Conservation (phyloP, 2,888 invertebrate species). For the Octonoba sinensis region DNA sequence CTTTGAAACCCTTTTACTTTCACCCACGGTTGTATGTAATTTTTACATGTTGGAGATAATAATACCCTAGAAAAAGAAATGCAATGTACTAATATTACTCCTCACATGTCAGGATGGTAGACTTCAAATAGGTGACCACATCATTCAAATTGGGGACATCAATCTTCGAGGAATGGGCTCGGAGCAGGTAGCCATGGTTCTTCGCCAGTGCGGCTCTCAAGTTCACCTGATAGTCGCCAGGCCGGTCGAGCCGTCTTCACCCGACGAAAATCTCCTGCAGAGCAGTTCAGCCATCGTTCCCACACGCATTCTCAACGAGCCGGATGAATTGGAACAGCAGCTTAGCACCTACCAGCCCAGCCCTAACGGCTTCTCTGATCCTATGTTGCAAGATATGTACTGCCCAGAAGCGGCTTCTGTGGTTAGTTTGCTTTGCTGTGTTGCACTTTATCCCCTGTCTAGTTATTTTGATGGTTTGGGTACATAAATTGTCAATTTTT, state of each 20-base stretch:
- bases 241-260: conserved; percentile 84
- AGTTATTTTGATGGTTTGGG: no score
- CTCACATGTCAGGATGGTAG: conserved; percentile 85
- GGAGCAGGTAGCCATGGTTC: conserved; percentile 91
- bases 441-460: no score
- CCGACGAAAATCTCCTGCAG: conserved; percentile 79
- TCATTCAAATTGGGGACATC: conserved; percentile 94
- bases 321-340: conserved; percentile 84
- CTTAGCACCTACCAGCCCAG: conserved; percentile 71
- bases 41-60: no score
- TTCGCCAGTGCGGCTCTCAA: conserved; percentile 89
- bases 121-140: conserved; percentile 96
- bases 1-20: no score
- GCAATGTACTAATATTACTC: conserved; percentile 13
- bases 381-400: conserved; percentile 44
- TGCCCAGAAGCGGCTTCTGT: conserved; percentile 24
- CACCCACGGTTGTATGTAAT: no score
- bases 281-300: conserved; percentile 90
- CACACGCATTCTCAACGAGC: conserved; percentile 87
- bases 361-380: conserved; percentile 47
- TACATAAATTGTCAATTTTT: no score
- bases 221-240: conserved; percentile 95
- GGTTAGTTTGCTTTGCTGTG: conserved; percentile 7
- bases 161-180: conserved; percentile 96
- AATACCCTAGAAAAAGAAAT: background rate